Evolutionary conservation across 2,113 vertebrate species (phyloP).

Genomic region (Meleagris gallopavo): DNA sequence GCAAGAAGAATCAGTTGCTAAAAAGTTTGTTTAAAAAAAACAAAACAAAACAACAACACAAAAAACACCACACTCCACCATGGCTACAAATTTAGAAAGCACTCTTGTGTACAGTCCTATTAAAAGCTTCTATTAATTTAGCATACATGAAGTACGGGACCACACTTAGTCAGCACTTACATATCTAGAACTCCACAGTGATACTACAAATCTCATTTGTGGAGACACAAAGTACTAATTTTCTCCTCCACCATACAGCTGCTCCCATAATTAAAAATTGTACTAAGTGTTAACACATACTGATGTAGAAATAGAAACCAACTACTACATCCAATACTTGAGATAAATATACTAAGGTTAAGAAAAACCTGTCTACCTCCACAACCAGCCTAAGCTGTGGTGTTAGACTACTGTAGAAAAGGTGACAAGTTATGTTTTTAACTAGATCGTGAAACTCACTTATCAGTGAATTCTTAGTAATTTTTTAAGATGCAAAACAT

Average conservation of each 20-base stretch:
- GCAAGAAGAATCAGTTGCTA: neutral
- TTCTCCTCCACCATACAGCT: neutral
- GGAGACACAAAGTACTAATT: neutral
- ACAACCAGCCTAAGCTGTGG: neutral
- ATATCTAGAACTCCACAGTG: neutral
- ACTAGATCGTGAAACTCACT: neutral
- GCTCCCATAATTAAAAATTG: neutral
- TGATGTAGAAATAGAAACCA: neutral
- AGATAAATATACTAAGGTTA: neutral
- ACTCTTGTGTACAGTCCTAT: neutral
- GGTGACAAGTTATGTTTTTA: no score
- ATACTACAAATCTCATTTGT: neutral
- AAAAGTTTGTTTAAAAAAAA: neutral
- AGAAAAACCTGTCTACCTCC: neutral
- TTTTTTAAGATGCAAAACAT: neutral
- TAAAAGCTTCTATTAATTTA: neutral
- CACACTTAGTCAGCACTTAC: neutral
- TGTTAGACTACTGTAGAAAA: neutral
- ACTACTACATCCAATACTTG: neutral
- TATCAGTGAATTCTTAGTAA: neutral
- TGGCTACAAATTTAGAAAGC: neutral
- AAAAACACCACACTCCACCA: fast-evolving
- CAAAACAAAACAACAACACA: neutral
- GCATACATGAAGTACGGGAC: neutral
- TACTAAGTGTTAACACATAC: neutral